A percentile compares a stretch with the other conserved stretches of the same genome.
These are phyloP conservation scores for Chrysochloris asiatica DNA, from an alignment of 2,113 vertebrate species.

Conservation along the genomic window DNA sequence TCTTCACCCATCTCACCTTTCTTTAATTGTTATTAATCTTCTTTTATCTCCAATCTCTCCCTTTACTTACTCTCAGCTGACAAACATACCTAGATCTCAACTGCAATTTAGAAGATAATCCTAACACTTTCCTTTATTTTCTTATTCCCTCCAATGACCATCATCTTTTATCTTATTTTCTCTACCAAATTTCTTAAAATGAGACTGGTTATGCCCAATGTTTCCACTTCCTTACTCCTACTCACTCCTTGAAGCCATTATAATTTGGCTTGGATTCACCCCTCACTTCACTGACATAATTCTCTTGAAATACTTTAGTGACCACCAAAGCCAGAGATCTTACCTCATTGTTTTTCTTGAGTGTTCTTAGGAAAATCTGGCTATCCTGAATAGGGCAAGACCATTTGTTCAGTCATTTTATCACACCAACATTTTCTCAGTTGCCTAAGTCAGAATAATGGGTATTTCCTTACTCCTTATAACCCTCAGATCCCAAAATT, in stretches of 20 bases:
- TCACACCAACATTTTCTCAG: not conserved
- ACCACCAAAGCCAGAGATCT: not conserved
- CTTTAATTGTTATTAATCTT: not conserved
- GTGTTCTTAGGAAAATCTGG: not conserved
- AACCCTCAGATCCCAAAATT: not conserved
- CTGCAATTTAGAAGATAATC: not conserved
- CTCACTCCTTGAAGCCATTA: not conserved
- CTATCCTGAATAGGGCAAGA: not conserved
- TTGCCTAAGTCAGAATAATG: not conserved
- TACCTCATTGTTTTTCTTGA: not conserved
- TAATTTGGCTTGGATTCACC: not conserved
- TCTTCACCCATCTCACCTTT: not conserved
- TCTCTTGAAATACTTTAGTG: not conserved
- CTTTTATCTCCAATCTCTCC: not conserved
- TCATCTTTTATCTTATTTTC: not conserved
- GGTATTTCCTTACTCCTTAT: not conserved
- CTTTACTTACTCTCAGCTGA: not conserved
- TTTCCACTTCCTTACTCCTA: not conserved
- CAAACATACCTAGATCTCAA: not conserved
- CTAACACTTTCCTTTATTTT: not conserved
- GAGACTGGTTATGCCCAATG: not conserved
- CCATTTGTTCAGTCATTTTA: not conserved
- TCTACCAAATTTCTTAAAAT: not conserved
- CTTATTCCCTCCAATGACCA: not conserved
- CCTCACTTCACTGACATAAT: not conserved